These are phyloP conservation scores for Diogma glabrata DNA, from an alignment of 2,888 invertebrate genomes.

Conservation along the genomic window DNA sequence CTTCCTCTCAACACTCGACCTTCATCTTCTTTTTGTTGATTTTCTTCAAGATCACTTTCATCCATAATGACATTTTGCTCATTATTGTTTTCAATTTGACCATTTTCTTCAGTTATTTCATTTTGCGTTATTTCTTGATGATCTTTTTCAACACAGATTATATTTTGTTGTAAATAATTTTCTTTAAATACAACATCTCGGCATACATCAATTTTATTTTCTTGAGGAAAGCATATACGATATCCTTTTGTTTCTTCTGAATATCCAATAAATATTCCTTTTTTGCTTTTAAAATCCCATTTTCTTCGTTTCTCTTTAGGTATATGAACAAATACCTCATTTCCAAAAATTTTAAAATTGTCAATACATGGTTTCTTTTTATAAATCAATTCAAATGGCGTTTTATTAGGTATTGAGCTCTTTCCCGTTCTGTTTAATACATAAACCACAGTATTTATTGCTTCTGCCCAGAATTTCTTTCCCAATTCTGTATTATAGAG, in stretches of 20 bases:
- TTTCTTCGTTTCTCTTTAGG: background rate
- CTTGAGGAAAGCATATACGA: background rate
- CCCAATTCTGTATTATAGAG: no score
- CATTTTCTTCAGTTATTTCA: no score
- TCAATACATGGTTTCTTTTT: no score
- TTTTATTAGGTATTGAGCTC: background rate
- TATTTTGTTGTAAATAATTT: background rate
- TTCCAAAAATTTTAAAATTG: background rate
- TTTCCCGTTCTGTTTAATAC: background rate
- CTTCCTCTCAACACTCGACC: no score
- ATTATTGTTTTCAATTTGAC: no score
- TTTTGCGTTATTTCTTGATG: no score
- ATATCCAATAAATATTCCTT: background rate
- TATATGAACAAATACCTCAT: background rate
- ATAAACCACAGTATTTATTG: background rate
- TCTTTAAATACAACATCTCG: background rate
- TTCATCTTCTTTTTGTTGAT: no score
- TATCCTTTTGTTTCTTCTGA: background rate
- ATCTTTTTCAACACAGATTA: background rate
- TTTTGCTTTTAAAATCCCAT: background rate
- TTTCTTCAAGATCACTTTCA: no score
- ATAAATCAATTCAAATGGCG: background rate
- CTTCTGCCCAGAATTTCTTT: no score
- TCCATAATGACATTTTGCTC: no score
- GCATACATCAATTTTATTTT: background rate